phyloP scores from a whole-genome alignment of 2,888 invertebrate species.

The Gerris lacustris region DNA sequence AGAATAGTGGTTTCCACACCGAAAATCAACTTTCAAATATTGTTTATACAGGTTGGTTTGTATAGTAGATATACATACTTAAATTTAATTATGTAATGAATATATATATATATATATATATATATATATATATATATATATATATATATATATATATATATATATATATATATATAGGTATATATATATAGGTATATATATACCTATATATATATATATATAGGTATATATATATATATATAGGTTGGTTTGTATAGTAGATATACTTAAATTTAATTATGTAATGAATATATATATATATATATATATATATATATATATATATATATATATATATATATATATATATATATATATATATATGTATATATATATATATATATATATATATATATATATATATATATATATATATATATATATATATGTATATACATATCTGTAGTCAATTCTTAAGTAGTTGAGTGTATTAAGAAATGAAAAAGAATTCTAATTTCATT shows the following conservation, averaged over 20 bases:
- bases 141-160: slow-evolving; percentile 1
- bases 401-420: slow-evolving; percentile 1
- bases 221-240: neutral
- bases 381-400: slow-evolving; percentile 1
- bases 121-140: slow-evolving; percentile 1
- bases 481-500: too few species aligned
- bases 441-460: neutral
- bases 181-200: neutral
- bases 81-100: neutral
- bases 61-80: neutral
- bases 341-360: slow-evolving; percentile 1
- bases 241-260: neutral
- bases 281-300: neutral
- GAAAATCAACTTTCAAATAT: too few species aligned
- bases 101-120: neutral
- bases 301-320: neutral
- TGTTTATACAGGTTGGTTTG: too few species aligned
- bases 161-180: neutral
- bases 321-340: slow-evolving; percentile 1
- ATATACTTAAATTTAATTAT: neutral
- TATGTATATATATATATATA: neutral
- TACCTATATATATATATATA: neutral
- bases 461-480: too few species aligned
- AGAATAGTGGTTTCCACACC: too few species aligned
- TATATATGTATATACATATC: neutral